Conservation (phyloP, 2,113 vertebrate species). For the Eptesicus fuscus region DNA sequence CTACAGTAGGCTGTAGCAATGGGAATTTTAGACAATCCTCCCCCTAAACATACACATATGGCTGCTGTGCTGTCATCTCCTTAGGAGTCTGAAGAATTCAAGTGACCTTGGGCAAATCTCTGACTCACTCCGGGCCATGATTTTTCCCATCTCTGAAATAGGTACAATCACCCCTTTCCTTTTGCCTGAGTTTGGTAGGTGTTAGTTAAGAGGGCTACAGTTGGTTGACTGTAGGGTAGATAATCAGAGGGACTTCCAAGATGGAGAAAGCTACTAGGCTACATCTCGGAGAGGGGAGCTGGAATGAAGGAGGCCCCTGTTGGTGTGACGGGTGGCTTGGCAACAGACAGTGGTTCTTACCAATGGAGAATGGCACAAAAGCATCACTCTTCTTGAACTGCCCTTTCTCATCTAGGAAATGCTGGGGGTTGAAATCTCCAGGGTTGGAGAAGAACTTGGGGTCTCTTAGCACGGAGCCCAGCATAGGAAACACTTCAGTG, state of each 20-base stretch:
- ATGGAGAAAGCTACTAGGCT: neutral
- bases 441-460: slow-evolving; percentile 73
- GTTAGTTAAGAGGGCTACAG: neutral
- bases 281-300: neutral
- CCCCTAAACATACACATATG: neutral
- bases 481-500: slow-evolving; percentile 69
- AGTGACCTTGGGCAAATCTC: neutral
- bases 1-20: neutral
- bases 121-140: neutral
- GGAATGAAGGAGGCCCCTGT: neutral
- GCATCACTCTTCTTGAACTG: slow-evolving; percentile 77
- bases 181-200: neutral
- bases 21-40: neutral
- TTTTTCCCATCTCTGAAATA: neutral
- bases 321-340: neutral
- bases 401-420: slow-evolving; percentile 77
- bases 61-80: neutral
- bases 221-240: neutral
- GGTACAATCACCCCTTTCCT: neutral
- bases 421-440: slow-evolving; percentile 68
- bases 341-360: slow-evolving; percentile 47
- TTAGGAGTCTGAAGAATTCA: neutral
- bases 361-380: slow-evolving; percentile 77
- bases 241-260: neutral
- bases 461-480: slow-evolving; percentile 73